A percentile compares a stretch with the other conserved stretches of the same genome.
Evolutionary conservation across 2,888 invertebrate species (phyloP).

Genomic region (Lasioglossum zephyrum): DNA sequence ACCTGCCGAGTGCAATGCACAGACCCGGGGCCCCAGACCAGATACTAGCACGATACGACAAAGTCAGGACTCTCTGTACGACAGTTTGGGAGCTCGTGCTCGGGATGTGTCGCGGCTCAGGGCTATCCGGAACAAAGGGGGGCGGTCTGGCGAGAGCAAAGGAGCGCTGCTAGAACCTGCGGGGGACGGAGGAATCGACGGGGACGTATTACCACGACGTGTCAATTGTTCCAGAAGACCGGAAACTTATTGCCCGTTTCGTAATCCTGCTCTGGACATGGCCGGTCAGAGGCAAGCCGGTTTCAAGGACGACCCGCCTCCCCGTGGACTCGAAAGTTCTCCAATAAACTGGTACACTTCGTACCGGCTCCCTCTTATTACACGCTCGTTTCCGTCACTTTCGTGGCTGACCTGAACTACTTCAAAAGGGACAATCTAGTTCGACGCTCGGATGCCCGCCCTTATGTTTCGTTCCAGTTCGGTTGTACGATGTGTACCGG

Average conservation of each 20-base stretch:
- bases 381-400: conserved; percentile 39
- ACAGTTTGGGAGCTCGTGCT: conserved; percentile 71
- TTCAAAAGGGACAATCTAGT: conserved; percentile 36
- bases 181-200: conserved; percentile 22
- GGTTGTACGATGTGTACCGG: neutral
- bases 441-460: conserved; percentile 6
- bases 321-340: conserved; percentile 55
- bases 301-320: conserved; percentile 63
- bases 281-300: conserved; percentile 31
- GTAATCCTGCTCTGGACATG: conserved; percentile 64
- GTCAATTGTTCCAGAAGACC: conserved; percentile 77
- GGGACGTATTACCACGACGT: conserved; percentile 72
- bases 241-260: conserved; percentile 68
- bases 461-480: neutral
- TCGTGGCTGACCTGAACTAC: conserved; percentile 15
- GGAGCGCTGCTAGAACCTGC: neutral
- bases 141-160: neutral
- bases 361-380: conserved; percentile 32
- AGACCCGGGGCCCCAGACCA: conserved; percentile 38
- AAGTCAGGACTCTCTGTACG: conserved; percentile 72
- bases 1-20: conserved; percentile 56
- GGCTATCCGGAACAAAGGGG: conserved; percentile 39
- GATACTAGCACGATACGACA: conserved; percentile 69
- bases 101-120: conserved; percentile 62
- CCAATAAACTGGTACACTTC: conserved; percentile 44